Base-by-base conservation (phyloP, 1,140 invertebrate species). In the Drosophila setifemur region DNA sequence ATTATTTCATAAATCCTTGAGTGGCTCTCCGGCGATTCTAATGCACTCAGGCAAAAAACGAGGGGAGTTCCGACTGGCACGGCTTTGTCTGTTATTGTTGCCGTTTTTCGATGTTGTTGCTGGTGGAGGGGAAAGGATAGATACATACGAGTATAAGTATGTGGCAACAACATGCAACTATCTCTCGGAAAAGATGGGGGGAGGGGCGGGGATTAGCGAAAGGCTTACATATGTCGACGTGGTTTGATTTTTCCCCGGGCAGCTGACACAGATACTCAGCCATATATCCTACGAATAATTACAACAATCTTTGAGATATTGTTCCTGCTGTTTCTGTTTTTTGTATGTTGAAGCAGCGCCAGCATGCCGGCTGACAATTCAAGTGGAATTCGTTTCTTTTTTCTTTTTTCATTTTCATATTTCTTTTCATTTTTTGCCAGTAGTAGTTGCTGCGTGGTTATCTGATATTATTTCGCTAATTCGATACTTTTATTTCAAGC, bases 381-480 rank as follows among this genome's bases (percentile, higher is more conserved):
- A 67, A 75, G 81, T 86, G 81, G 81, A 86, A 85, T 72, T 61
- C 21, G n/a, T n/a, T 52, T 67, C 54, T 29, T 69, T 43, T 6
- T 29, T 37, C n/a, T 53, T 28, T 52, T 63, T 3, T 8, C 19
- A 7, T 21, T 58, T 31, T 48, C 35, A 64, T 67, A 68, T 45
- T 35, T 47, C 49, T 47, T 69, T 48, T 48, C 23, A 40, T 25
- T 42, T 33, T 42, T 35, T 44, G n/a, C 49, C 19, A 12, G 5
- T 50, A 26, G 67, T 57, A 69, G 66, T 69, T 42, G 66, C 45
- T 43, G 66, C 14, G 21, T 21, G 68, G 81, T 74, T 71, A 88
- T 88, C 52, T 53, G 85, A 88, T 88, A 88, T 85, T 88, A 88
- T 88, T 85, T 73, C 79, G 85, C 79, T 88, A 88, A 88, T 88